Conservation (phyloP, 2,888 invertebrate species). For the Drosophila formosana region DNA sequence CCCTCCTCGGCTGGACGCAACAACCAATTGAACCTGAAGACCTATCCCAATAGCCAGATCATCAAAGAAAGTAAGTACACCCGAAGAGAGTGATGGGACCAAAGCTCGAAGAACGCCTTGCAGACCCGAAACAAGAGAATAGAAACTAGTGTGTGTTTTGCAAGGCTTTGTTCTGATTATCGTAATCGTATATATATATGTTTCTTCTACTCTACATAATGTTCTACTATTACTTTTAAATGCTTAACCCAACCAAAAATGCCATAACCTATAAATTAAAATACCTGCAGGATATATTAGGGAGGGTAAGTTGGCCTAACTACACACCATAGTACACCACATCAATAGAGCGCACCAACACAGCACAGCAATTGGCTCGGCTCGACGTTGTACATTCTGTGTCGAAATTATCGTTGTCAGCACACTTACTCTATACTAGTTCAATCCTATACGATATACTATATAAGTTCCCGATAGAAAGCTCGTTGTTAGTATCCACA, state of each 20-base stretch:
- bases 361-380: constrained; percentile 51
- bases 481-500: constrained; percentile 21
- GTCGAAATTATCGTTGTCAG: constrained; percentile 47
- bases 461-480: constrained; percentile 27
- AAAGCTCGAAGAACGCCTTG: constrained; percentile 1
- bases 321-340: constrained; percentile 44
- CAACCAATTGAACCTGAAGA: constrained; percentile 88
- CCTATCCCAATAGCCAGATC: constrained; percentile 91
- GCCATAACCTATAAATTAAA: constrained; percentile 59
- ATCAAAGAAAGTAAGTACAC: constrained; percentile 93
- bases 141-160: constrained; percentile 14
- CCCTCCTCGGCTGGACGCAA: constrained; percentile 46
- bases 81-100: no score
- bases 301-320: constrained; percentile 85
- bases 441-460: background rate
- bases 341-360: constrained; percentile 32
- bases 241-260: constrained; percentile 70
- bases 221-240: constrained; percentile 61
- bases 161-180: constrained; percentile 26
- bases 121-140: background rate
- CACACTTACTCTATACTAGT: constrained; percentile 19
- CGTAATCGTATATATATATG: constrained; percentile 19
- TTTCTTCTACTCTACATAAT: constrained; percentile 44
- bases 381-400: constrained; percentile 44
- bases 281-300: constrained; percentile 84